These are phyloP conservation scores for Bombus pyrosoma DNA, from an alignment of 1,140 invertebrate species.

Conservation along the genomic window DNA sequence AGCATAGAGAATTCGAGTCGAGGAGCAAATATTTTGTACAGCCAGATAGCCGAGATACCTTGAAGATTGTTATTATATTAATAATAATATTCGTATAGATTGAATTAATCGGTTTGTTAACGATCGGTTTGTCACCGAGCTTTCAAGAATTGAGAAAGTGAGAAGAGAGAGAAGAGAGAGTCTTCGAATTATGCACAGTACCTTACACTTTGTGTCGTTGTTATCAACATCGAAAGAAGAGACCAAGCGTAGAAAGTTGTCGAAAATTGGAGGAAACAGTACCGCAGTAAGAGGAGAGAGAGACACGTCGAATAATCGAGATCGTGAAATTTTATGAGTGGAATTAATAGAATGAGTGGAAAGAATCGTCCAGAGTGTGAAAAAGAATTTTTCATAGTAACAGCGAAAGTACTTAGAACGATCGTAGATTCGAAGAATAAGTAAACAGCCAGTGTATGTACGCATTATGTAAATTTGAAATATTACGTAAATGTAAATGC, in stretches of 20 bases:
- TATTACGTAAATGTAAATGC: not conserved
- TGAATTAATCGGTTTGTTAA: conserved; percentile 8
- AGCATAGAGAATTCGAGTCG: conserved; percentile 3
- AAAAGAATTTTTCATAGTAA: not conserved
- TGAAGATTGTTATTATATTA: not conserved
- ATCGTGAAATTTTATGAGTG: not conserved
- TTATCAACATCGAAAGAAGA: conserved; percentile 12
- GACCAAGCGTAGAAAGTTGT: not conserved
- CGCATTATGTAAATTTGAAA: not conserved
- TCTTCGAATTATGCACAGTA: not conserved
- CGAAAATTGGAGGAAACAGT: not conserved
- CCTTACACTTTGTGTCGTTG: not conserved
- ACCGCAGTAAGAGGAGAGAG: too few species aligned
- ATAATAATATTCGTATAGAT: not conserved
- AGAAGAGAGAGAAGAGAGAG: not conserved
- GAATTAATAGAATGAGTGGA: not conserved
- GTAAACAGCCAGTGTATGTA: not conserved
- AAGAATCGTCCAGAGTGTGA: not conserved
- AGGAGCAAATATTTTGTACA: not conserved
- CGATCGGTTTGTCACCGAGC: not conserved
- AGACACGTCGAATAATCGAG: not conserved
- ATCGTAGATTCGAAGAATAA: not conserved
- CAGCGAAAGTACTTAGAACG: not conserved
- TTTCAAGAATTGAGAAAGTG: not conserved
- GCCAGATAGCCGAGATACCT: not conserved